Conservation (phyloP, 2,888 invertebrate species). For the Latrodectus elegans region DNA sequence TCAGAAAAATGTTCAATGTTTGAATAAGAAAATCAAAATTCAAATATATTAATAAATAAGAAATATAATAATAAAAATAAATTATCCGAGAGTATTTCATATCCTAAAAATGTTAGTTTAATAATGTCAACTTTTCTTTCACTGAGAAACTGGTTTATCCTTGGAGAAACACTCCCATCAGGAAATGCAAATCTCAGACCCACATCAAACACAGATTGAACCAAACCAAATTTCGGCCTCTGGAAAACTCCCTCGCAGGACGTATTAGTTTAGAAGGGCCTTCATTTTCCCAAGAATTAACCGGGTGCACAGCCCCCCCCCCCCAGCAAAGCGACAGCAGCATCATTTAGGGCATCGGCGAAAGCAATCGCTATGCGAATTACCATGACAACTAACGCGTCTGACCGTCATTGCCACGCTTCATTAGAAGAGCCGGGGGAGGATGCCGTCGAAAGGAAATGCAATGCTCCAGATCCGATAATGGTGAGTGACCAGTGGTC, state of each 20-base stretch:
- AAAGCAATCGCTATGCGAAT: conserved; percentile 44
- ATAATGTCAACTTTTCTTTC: no score
- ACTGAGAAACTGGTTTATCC: no score
- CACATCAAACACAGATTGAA: no score
- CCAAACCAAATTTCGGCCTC: no score
- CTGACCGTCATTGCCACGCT: conserved; percentile 48
- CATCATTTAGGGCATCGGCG: not conserved
- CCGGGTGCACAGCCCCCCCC: not conserved
- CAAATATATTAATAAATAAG: no score
- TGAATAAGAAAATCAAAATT: no score
- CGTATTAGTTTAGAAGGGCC: conserved; percentile 1
- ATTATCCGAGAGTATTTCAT: no score
- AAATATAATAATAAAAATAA: no score
- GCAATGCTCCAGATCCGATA: conserved; percentile 55
- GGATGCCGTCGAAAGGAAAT: conserved; percentile 34
- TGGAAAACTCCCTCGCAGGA: not conserved
- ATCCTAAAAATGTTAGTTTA: no score
- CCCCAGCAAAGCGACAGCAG: not conserved
- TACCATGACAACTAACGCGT: conserved; percentile 62
- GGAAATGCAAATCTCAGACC: no score
- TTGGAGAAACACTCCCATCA: no score
- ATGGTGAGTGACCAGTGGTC: conserved; percentile 54
- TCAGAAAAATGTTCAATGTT: no score
- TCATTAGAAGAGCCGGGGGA: conserved; percentile 42
- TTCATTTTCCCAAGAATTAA: conserved; percentile 3